A percentile compares a stretch with the other conserved stretches of the same genome.
These are phyloP conservation scores for Chlorodrepanis virens DNA, from an alignment of 2,113 vertebrate genomes.

Conservation along the genomic window DNA sequence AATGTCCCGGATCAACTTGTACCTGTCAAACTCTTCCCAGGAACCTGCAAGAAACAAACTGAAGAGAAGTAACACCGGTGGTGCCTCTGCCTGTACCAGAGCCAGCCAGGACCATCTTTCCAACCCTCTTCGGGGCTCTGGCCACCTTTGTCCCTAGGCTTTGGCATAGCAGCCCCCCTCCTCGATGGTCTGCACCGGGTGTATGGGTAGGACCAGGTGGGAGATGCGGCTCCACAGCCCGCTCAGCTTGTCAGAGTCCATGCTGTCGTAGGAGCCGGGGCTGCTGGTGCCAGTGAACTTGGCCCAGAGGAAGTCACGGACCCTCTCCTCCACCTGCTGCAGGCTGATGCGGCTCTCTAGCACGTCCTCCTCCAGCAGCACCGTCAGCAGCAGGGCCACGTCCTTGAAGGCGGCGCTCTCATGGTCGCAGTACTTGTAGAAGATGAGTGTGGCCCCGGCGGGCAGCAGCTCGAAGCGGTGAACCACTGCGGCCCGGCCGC, in stretches of 20 bases:
- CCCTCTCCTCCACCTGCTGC: conserved; percentile 83
- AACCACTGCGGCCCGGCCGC: conserved; percentile 80
- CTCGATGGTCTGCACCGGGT: conserved; percentile 69
- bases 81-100: background rate
- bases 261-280: conserved; percentile 59
- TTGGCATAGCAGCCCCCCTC: conserved; percentile 48
- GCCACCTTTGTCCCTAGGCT: background rate
- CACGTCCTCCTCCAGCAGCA: conserved; percentile 80
- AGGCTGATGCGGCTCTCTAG: conserved; percentile 67
- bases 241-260: conserved; percentile 78
- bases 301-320: conserved; percentile 83
- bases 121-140: background rate
- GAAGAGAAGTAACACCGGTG: background rate
- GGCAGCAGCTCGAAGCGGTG: conserved; percentile 89
- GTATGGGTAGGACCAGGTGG: conserved; percentile 76
- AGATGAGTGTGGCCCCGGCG: conserved; percentile 89
- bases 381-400: conserved; percentile 84
- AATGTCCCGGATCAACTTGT: background rate
- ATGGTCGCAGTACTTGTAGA: conserved; percentile 97
- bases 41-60: background rate
- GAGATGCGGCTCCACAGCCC: conserved; percentile 84
- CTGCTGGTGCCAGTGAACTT: conserved; percentile 53
- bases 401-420: conserved; percentile 90
- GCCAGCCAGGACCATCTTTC: background rate
- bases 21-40: background rate